Evolutionary conservation across 2,888 invertebrate species (phyloP), one percentile per base, ranked within the genome.

Genomic region (Oscheius sp.): DNA sequence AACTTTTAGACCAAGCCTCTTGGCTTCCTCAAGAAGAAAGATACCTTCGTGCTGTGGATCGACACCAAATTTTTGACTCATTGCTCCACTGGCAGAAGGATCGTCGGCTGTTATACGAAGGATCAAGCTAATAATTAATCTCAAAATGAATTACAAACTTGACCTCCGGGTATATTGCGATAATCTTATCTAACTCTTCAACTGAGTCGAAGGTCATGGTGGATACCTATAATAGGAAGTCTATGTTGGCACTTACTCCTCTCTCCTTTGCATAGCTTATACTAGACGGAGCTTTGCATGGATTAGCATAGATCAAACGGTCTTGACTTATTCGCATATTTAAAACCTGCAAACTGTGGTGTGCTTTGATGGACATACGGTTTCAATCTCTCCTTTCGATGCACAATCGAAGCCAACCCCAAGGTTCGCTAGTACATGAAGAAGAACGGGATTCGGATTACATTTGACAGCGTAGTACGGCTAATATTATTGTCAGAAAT

Each of bases 391-490:
- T 20, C 87, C 87, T 89, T 94, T 94, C 74, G 95, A 95, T 59
- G 97, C 97, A 89, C 97, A 98, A 89, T 98, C 97, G 88, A 98
- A 98, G 74, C 93, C 92, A 44, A 91, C 90, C 50, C 96, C 97
- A 77, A 85, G 70, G 30, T 92, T 91, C 24, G 94, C 94, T 82
- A 98, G 89, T 5, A 93, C 91, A 87, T 92, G 91, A 78, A 98
- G 88, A 70, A 98, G 90, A 75, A 91, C 89, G 66, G 91, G 89
- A 86, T 92, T 92, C 85, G 95, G 93, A 88, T 98, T 97, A 89
- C 97, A 98, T 88, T 98, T 98, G 73, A 98, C 94, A 81, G 97
- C 95, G 68, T 84, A 85, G 74, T 71, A 84, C 5, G 80, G 83
- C 72, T 70, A 44, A 54, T 33, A 54, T 47, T n/a, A 14, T 47